These are phyloP conservation scores for Rhinichthys klamathensis DNA, from an alignment of 2,113 vertebrate species.

Conservation along the genomic window DNA sequence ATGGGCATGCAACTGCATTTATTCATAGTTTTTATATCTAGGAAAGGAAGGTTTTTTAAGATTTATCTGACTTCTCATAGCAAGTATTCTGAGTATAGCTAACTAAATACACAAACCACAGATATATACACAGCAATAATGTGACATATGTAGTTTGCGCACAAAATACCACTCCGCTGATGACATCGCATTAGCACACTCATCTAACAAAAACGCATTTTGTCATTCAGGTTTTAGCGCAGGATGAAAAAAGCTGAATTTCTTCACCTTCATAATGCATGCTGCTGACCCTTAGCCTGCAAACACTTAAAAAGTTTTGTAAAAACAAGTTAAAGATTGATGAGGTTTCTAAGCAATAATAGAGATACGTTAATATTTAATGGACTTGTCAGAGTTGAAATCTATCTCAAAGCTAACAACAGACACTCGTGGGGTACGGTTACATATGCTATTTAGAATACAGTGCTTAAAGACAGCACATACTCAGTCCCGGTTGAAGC, in stretches of 20 bases:
- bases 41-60: background rate
- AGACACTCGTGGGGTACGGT: background rate
- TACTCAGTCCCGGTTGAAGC: background rate
- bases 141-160: background rate
- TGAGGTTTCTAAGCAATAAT: conserved; percentile 6
- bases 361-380: conserved; percentile 37
- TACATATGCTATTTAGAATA: conserved; percentile 16
- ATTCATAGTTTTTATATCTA: background rate
- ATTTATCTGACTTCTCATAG: background rate
- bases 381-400: conserved; percentile 13
- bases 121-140: background rate
- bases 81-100: background rate
- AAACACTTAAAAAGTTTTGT: background rate
- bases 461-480: background rate
- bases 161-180: background rate
- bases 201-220: background rate
- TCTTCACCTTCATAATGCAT: background rate
- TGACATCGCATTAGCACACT: background rate
- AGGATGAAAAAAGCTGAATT: background rate
- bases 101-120: background rate
- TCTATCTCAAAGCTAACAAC: conserved; percentile 28
- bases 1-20: background rate
- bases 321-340: conserved; percentile 34
- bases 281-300: background rate
- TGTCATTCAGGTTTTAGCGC: background rate